Conservation (phyloP, 2,113 vertebrate genomes). For the Proteles cristata region DNA sequence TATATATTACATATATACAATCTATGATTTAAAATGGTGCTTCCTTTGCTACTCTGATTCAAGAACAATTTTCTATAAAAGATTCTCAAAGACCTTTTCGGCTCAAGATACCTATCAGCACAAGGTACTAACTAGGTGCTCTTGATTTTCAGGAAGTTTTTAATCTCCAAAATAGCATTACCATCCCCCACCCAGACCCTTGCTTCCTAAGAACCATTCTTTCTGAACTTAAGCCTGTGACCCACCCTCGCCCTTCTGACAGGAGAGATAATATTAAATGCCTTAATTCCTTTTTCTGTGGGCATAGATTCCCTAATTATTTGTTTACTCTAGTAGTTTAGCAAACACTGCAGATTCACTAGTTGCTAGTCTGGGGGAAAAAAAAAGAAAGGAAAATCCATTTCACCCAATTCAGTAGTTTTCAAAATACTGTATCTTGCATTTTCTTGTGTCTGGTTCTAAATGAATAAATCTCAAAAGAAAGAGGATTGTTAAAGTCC, state of each 20-base stretch:
- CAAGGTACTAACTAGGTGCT: not conserved
- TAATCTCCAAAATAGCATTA: not conserved
- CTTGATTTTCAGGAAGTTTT: not conserved
- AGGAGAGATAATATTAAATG: not conserved
- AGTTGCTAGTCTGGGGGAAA: not conserved
- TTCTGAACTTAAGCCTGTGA: not conserved
- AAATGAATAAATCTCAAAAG: not conserved
- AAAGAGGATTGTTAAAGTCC: not conserved
- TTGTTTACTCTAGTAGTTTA: not conserved
- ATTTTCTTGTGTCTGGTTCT: not conserved
- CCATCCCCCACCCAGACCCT: too few species aligned
- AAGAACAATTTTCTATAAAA: not conserved
- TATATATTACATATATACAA: not conserved
- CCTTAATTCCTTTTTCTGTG: not conserved
- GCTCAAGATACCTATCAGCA: not conserved
- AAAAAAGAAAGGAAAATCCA: not conserved
- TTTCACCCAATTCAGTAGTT: not conserved
- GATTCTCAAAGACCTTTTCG: not conserved
- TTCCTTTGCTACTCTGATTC: not conserved
- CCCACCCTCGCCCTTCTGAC: not conserved
- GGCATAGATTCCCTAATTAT: not conserved
- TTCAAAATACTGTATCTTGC: not conserved
- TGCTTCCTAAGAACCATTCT: not conserved
- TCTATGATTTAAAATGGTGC: not conserved
- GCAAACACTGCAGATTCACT: not conserved